These are phyloP conservation scores for Drosophila punjabiensis DNA, from an alignment of 1,140 invertebrate species.

Conservation along the genomic window DNA sequence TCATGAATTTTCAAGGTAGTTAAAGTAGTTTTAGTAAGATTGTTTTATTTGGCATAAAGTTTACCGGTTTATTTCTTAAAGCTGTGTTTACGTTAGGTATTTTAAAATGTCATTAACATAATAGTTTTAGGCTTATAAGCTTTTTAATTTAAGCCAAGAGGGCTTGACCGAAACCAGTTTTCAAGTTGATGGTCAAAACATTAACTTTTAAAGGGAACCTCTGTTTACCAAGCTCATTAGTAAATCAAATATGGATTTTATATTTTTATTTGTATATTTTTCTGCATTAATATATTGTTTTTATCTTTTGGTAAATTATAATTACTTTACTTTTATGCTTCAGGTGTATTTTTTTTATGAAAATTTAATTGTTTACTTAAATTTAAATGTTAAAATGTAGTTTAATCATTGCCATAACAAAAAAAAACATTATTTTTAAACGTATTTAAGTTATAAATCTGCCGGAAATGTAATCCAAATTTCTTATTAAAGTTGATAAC, in stretches of 20 bases:
- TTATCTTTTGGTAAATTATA: not conserved
- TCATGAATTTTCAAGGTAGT: not conserved
- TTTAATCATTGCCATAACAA: not conserved
- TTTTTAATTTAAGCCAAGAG: not conserved
- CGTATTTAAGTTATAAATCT: not conserved
- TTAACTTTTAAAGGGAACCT: not conserved
- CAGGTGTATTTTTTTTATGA: too few species aligned
- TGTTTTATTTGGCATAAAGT: not conserved
- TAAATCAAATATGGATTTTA: not conserved
- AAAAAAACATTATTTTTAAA: not conserved
- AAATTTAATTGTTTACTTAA: not conserved
- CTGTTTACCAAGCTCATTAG: not conserved
- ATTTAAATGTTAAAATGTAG: too few species aligned
- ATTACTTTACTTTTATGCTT: not conserved
- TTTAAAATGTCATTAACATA: constrained; percentile 1
- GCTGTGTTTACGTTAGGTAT: not conserved
- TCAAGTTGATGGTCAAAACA: not conserved
- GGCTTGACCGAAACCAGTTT: constrained; percentile 3
- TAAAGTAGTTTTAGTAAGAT: not conserved
- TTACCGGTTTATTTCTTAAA: not conserved
- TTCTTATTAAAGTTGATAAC: too few species aligned
- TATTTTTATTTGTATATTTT: not conserved
- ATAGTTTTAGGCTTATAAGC: not conserved
- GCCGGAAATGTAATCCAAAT: too few species aligned
- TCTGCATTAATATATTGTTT: not conserved